Evolutionary conservation across 1,140 invertebrate genomes (phyloP).

Genomic region (Caerostris extrusa): DNA sequence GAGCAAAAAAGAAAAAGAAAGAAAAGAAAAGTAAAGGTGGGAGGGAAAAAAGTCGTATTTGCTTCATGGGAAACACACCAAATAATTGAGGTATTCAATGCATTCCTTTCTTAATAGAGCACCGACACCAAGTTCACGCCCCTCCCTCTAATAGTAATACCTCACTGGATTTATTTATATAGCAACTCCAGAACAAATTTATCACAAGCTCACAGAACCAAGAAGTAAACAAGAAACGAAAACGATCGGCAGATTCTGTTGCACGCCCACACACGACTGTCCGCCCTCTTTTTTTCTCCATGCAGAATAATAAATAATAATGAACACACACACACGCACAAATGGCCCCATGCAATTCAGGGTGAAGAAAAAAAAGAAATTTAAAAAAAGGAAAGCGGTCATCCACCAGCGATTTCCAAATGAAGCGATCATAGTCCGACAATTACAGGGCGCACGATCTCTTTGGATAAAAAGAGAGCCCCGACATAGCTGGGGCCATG

Average conservation of each 20-base stretch:
- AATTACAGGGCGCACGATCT: conserved; percentile 73
- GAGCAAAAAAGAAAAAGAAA: background rate
- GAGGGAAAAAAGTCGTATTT: background rate
- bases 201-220: conserved; percentile 61
- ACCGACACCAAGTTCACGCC: conserved; percentile 35
- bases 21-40: background rate
- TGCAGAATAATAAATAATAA: conserved; percentile 48
- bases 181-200: conserved; percentile 65
- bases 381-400: conserved; percentile 22
- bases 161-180: conserved; percentile 63
- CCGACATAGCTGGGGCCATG: background rate
- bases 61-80: conserved; percentile 45
- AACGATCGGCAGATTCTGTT: conserved; percentile 1
- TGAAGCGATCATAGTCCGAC: conserved; percentile 75
- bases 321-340: conserved; percentile 15
- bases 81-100: conserved; percentile 67
- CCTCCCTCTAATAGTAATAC: conserved; percentile 46
- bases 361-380: background rate
- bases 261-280: conserved; percentile 58
- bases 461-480: conserved; percentile 43
- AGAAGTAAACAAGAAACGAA: conserved; percentile 68
- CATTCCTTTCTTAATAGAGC: conserved; percentile 61
- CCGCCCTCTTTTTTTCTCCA: background rate
- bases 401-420: conserved; percentile 71
- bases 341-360: background rate